phyloP scores from a whole-genome alignment of 2,888 invertebrate genomes.

The Cotesia congregata region DNA sequence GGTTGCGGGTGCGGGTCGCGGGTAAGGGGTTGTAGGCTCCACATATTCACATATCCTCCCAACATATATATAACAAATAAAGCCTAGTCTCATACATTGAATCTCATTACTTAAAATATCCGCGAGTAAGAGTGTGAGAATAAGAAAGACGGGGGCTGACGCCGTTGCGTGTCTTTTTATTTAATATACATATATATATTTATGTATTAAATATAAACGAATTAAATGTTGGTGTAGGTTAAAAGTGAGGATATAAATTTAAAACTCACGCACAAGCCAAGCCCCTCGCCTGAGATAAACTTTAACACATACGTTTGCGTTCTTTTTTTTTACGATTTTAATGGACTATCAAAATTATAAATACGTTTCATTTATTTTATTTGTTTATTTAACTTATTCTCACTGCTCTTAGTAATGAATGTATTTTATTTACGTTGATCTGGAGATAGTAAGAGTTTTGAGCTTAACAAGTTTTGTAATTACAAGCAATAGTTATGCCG shows the following conservation, averaged over 20 bases:
- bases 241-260: slow-evolving; percentile 1
- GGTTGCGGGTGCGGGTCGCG: slow-evolving; percentile 52
- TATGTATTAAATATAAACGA: not conserved
- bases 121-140: not conserved
- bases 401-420: too few species aligned
- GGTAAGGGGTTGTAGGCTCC: slow-evolving; percentile 18
- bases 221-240: not conserved
- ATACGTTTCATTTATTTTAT: not conserved
- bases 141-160: not conserved
- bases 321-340: not conserved
- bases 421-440: too few species aligned
- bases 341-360: slow-evolving; percentile 3
- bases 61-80: not conserved
- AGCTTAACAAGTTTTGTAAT: not conserved
- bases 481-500: not conserved
- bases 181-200: slow-evolving; percentile 1
- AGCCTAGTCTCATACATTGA: slow-evolving; percentile 11
- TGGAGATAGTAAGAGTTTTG: too few species aligned
- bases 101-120: not conserved
- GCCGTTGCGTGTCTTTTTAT: not conserved
- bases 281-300: not conserved
- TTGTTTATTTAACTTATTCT: too few species aligned
- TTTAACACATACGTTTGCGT: not conserved
- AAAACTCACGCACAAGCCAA: slow-evolving; percentile 1
- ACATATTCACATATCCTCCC: not conserved